Evolutionary conservation across 2,888 invertebrate genomes (phyloP), one percentile per base, ranked within the genome.

Genomic region (Drosophila kanekoi): DNA sequence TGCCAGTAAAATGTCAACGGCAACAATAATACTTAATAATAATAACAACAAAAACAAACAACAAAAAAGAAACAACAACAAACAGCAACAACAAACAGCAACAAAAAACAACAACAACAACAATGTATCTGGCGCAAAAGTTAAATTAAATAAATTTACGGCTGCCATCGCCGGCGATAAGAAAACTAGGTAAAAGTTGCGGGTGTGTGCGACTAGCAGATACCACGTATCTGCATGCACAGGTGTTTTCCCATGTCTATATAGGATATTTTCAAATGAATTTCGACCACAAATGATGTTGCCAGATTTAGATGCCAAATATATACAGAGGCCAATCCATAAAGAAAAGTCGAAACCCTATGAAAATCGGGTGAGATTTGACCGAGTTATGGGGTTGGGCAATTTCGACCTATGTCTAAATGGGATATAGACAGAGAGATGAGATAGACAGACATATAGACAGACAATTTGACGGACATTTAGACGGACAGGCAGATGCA

Each of bases 1-100:
- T 68, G 79, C 85, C 79, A 70, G 48, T 68, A 70, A 84, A 73
- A 79, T 72, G 78, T 69, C 72, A 69, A 54, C 51, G 43, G 71
- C 45, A 20, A 33, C 35, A 57, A 66, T 51, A 56, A 72, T 51
- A 38, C 52, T 23, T 41, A 38, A 49, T 23, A 59, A 33, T 58
- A 70, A 64, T 9, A 40, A 52, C 23, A 45, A 28, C 35, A 47
- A 70, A 13, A 35, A 54, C 10, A 3, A n/a, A n/a, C n/a, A n/a
- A n/a, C n/a, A n/a, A n/a, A n/a, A n/a, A n/a, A n/a, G n/a, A n/a
- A 51, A 59, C 35, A 51, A 49, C 43, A 52, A 48, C 20, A 56
- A 14, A n/a, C n/a, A n/a, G 3, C 32, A 56, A 41, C n/a, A 45
- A 45, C 13, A n/a, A 41, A 57, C 35, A 63, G 3, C 32, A 56